A percentile compares a stretch with the other conserved stretches of the same genome.
Conservation (phyloP, 2,113 vertebrate genomes). For the Harpagus bidentatus region DNA sequence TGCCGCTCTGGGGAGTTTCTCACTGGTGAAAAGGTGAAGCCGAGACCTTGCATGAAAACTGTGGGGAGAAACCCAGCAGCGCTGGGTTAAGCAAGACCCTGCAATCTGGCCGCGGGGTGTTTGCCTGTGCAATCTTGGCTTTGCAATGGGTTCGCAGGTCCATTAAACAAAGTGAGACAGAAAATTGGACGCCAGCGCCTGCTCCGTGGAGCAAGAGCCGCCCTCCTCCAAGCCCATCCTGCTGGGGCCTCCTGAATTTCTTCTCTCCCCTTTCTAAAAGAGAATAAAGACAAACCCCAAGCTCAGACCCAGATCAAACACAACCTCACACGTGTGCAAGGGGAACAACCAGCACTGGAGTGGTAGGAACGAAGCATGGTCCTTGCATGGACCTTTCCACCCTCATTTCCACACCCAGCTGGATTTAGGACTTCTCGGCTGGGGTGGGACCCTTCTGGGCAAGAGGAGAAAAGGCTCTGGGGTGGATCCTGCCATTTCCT, state of each 20-base stretch:
- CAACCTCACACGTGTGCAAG: neutral
- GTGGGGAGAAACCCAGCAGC: neutral
- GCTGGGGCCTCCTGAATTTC: neutral
- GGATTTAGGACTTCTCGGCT: neutral
- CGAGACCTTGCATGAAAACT: neutral
- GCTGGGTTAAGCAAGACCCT: slow-evolving; percentile 34
- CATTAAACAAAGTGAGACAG: slow-evolving; percentile 33
- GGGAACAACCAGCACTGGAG: neutral
- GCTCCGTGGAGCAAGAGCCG: neutral
- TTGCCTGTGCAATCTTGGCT: neutral
- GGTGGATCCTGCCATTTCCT: neutral
- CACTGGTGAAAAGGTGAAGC: slow-evolving; percentile 5
- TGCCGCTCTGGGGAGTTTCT: neutral
- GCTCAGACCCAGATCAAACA: neutral
- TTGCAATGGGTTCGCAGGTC: neutral
- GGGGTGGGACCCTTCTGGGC: neutral
- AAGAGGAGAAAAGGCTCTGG: neutral
- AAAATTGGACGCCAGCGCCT: neutral
- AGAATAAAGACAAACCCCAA: neutral
- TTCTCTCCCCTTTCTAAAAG: neutral
- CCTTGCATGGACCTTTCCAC: neutral
- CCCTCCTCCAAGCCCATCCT: neutral
- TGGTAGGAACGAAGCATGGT: accelerated
- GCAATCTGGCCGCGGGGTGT: neutral
- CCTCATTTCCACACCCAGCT: neutral